These are phyloP conservation scores for Sprattus sprattus DNA, from an alignment of 2,113 vertebrate genomes.

Conservation along the genomic window DNA sequence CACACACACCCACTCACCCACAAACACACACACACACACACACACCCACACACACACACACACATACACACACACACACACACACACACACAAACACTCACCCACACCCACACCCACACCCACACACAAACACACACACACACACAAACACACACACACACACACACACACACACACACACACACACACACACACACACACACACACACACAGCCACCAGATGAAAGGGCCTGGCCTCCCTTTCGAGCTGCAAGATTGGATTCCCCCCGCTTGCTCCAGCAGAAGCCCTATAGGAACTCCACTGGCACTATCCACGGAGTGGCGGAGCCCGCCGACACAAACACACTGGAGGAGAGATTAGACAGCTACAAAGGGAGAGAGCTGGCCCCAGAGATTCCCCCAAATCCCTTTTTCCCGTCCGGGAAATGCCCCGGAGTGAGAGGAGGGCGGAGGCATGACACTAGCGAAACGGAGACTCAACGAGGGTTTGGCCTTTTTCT, in stretches of 20 bases:
- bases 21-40: constrained; percentile 23
- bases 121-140: not conserved
- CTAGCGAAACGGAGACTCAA: not conserved
- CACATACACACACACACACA: not conserved
- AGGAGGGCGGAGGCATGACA: not conserved
- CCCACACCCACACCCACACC: constrained; percentile 8
- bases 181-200: constrained; percentile 13
- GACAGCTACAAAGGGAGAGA: constrained; percentile 2
- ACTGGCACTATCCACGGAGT: not conserved
- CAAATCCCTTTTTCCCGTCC: constrained; percentile 23
- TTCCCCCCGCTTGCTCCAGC: constrained; percentile 12
- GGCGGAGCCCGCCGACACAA: not conserved
- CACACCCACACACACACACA: not conserved
- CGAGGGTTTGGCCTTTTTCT: not conserved
- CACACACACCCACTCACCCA: not conserved
- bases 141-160: not conserved
- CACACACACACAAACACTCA: not conserved
- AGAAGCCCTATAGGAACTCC: not conserved
- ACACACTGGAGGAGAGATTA: constrained; percentile 26
- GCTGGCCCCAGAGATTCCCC: not conserved
- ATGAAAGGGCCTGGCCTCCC: constrained; percentile 24
- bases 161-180: constrained; percentile 17
- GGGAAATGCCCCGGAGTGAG: not conserved
- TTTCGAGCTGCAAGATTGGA: constrained; percentile 22
- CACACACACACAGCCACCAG: not conserved